Base-by-base conservation (phyloP, 2,113 vertebrate genomes). In the Brienomyrus brachyistius region DNA sequence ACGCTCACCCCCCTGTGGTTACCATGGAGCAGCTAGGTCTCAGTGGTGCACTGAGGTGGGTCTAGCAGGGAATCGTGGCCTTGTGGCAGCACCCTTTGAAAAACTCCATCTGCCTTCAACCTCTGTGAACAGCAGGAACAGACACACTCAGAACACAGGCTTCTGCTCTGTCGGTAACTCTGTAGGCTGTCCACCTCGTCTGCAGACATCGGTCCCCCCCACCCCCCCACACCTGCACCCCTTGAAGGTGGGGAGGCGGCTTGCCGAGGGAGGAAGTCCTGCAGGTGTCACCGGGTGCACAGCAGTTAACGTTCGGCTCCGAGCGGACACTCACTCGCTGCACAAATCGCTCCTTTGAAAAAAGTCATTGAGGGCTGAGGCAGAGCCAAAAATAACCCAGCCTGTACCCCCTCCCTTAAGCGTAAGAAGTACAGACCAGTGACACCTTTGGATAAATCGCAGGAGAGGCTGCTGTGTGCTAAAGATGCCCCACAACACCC, bases 61-160 rank as follows among this genome's bases (percentile, higher is more conserved):
- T 97, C 97, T 96, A 98, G 96, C 93, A 99, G 97, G 88, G 97
- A 97, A 94, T 97, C 95, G 90, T 96, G 96, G 95, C 88, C 94
- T 94, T 92, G 96, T 91, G 90, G 91, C 93, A 96, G 52, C 92
- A 95, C 93, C 85, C 93, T 95, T 89, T 95, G 95, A 94, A 92
- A 93, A 94, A 92, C 92, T 94, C 93, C 96, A 95, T 93, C 93
- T 94, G 94, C 94, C 92, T 90, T 93, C 93, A 93, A 95, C 95
- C 93, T 96, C 98, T 99, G 98, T 94, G 91, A 96, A 97, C 95
- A 96, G 95, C 94, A 93, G 96, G 95, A 62, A 56, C 51, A 89
- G 40, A 84, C 31, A 85, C 40, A 62, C 43, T 84, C 52, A 89
- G 80, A 56, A 84, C 52, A 21, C 40, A 31, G n/a, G 43, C 11